phyloP scores from a whole-genome alignment of 2,888 invertebrate species.

The Thymelicus lineola region DNA sequence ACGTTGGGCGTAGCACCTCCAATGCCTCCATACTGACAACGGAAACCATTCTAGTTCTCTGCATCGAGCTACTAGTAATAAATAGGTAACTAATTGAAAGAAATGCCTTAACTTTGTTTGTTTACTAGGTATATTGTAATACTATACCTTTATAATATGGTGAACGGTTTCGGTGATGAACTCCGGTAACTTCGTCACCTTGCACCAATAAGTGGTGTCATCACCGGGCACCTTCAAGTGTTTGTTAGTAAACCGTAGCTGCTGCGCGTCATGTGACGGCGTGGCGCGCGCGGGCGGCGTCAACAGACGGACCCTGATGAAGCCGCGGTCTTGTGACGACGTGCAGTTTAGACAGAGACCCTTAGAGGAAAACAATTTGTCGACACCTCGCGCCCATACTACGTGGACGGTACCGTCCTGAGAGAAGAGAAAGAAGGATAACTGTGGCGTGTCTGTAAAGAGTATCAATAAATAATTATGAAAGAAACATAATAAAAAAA shows the following conservation, averaged over 20 bases:
- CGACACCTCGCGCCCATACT: constrained; percentile 93
- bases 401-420: constrained; percentile 96
- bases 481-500: too few species aligned
- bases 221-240: constrained; percentile 90
- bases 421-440: constrained; percentile 21
- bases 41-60: too few species aligned
- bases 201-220: constrained; percentile 99
- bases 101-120: too few species aligned
- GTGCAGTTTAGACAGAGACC: constrained; percentile 87
- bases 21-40: too few species aligned
- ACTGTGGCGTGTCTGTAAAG: too few species aligned
- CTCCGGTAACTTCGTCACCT: constrained; percentile 91
- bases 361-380: constrained; percentile 88
- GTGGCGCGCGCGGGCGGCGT: constrained; percentile 70
- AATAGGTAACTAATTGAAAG: too few species aligned
- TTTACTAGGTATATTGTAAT: too few species aligned
- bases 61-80: too few species aligned
- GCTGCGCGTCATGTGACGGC: constrained; percentile 77
- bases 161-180: constrained; percentile 87
- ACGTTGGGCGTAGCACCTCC: too few species aligned
- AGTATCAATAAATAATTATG: too few species aligned
- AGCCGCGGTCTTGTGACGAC: constrained; percentile 86
- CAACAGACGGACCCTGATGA: constrained; percentile 90
- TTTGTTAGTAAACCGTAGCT: constrained; percentile 86
- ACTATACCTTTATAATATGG: constrained; percentile 89